Evolutionary conservation across 2,888 invertebrate species (phyloP).

Genomic region (Eubasilissa splendida): DNA sequence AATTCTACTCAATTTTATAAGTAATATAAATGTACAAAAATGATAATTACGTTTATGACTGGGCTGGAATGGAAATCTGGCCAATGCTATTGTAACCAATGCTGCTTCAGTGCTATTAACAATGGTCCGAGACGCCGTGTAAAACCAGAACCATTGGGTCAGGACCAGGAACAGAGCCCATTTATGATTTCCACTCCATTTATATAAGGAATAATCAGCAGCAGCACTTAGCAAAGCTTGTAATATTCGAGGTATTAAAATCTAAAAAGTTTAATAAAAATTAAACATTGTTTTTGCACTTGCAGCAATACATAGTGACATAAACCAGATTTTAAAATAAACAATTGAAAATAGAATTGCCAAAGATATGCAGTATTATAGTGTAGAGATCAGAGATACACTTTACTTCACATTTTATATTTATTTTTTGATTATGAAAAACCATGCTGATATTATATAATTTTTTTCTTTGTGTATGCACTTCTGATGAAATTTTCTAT

Average conservation of each 20-base stretch:
- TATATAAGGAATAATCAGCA: conserved; percentile 81
- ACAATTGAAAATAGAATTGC: too few relatives aligned
- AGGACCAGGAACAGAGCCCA: conserved; percentile 84
- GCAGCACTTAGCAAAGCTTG: conserved; percentile 86
- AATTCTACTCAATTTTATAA: too few relatives aligned
- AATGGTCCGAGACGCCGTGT: conserved; percentile 89
- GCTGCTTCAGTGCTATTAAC: conserved; percentile 90
- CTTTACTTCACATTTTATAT: too few relatives aligned
- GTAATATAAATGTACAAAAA: not conserved
- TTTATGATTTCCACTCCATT: conserved; percentile 81
- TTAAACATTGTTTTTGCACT: not conserved
- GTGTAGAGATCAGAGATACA: too few relatives aligned
- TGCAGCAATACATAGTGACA: too few relatives aligned
- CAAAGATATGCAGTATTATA: too few relatives aligned
- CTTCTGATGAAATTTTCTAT: too few relatives aligned
- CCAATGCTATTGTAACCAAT: conserved; percentile 85
- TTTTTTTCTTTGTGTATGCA: too few relatives aligned
- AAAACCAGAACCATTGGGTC: conserved; percentile 94
- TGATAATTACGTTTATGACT: conserved; percentile 66
- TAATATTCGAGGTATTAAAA: conserved; percentile 82
- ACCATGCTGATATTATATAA: too few relatives aligned
- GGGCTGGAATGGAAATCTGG: conserved; percentile 79
- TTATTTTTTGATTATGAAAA: too few relatives aligned
- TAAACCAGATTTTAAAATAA: too few relatives aligned
- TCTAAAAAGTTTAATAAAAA: conserved; percentile 75